A percentile compares a stretch with the other conserved stretches of the same genome.
phyloP scores from a whole-genome alignment of 2,888 invertebrate species.

The Melipona bicolor region DNA sequence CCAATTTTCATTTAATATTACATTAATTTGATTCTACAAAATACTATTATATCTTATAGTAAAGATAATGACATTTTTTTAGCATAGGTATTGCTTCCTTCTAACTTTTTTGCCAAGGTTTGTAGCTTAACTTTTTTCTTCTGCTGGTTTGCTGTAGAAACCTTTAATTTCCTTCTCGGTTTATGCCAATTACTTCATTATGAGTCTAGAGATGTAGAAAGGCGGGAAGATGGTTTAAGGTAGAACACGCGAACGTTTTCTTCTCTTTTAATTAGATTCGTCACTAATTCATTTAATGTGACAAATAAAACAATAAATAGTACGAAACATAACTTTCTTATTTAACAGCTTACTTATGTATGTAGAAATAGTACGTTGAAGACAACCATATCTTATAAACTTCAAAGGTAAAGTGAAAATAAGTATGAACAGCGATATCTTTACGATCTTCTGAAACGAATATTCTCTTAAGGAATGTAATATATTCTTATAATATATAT shows the following conservation, averaged over 20 bases:
- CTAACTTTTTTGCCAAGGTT: slow-evolving; percentile 61
- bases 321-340: slow-evolving; percentile 24
- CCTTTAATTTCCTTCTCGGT: slow-evolving; percentile 31
- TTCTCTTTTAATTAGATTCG: slow-evolving; percentile 11
- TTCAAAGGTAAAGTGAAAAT: slow-evolving; percentile 27
- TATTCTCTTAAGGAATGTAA: not conserved
- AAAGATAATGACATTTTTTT: slow-evolving; percentile 47
- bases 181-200: slow-evolving; percentile 38
- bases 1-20: slow-evolving; percentile 37
- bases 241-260: not conserved
- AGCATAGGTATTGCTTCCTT: slow-evolving; percentile 63
- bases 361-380: slow-evolving; percentile 15
- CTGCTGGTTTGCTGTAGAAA: slow-evolving; percentile 60
- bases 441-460: slow-evolving; percentile 23
- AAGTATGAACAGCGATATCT: not conserved
- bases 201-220: slow-evolving; percentile 29
- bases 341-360: slow-evolving; percentile 7
- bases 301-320: slow-evolving; percentile 1
- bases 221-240: slow-evolving; percentile 13
- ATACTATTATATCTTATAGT: slow-evolving; percentile 43
- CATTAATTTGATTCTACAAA: slow-evolving; percentile 45
- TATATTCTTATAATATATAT: not conserved
- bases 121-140: slow-evolving; percentile 61
- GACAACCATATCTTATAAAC: slow-evolving; percentile 25
- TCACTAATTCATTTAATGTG: not conserved